Conservation (phyloP, 2,888 invertebrate genomes). For the Thymelicus acteon region DNA sequence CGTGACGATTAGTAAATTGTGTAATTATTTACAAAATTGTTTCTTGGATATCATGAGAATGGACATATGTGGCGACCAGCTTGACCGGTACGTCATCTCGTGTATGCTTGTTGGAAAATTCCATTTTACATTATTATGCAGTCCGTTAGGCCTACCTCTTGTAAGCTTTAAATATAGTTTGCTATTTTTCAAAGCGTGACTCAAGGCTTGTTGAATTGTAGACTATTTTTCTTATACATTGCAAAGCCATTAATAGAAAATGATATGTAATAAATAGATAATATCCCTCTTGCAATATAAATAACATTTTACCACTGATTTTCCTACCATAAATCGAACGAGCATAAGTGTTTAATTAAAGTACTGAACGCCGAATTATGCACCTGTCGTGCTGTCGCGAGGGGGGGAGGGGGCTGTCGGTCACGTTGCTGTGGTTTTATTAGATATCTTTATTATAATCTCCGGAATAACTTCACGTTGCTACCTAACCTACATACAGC, state of each 20-base stretch:
- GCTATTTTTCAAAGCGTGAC: conserved; percentile 11
- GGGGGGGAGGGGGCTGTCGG: background rate
- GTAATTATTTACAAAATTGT: conserved; percentile 9
- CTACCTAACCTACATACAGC: background rate
- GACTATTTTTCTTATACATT: no score
- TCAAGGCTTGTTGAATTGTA: background rate
- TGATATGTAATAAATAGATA: no score
- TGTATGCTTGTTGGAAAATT: conserved; percentile 34
- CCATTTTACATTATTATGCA: conserved; percentile 32
- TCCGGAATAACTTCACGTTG: conserved; percentile 16
- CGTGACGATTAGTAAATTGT: conserved; percentile 25
- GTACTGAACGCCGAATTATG: conserved; percentile 24
- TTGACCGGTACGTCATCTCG: conserved; percentile 31
- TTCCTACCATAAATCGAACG: background rate
- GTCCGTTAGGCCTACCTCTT: conserved; percentile 32
- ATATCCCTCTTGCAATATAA: no score
- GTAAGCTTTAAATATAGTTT: conserved; percentile 14
- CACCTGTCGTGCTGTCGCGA: background rate
- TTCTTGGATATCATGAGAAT: conserved; percentile 18
- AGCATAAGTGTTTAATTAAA: conserved; percentile 18
- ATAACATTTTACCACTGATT: conserved; percentile 4
- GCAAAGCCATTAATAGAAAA: no score
- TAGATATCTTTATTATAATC: conserved; percentile 8
- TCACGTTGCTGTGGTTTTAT: conserved; percentile 16
- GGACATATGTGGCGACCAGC: conserved; percentile 28